phyloP scores from a whole-genome alignment of 2,797 vertebrate genomes.

The Lagorchestes hirsutus region DNA sequence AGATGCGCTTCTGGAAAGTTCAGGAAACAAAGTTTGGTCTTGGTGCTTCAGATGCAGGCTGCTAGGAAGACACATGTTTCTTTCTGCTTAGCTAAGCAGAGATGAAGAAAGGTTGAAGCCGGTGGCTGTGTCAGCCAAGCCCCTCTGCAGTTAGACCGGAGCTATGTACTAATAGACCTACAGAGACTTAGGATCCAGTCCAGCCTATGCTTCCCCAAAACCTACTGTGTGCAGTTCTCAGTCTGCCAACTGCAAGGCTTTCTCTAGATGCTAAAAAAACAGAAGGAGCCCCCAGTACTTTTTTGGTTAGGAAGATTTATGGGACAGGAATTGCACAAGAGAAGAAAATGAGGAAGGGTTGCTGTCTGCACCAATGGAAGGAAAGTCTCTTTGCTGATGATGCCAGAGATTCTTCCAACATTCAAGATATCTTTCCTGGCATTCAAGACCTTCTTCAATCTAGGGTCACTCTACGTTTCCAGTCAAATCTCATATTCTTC shows the following conservation, averaged over 20 bases:
- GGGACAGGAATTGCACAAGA: neutral
- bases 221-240: neutral
- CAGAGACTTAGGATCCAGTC: neutral
- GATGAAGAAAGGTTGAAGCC: neutral
- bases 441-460: neutral
- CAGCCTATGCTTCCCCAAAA: neutral
- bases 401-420: neutral
- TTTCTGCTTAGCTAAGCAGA: neutral
- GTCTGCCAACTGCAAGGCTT: neutral
- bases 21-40: neutral
- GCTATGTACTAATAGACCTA: neutral
- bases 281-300: neutral
- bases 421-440: neutral
- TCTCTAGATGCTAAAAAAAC: neutral
- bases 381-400: neutral
- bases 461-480: neutral
- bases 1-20: accelerated
- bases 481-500: neutral
- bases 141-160: neutral
- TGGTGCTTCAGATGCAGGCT: neutral
- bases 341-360: neutral
- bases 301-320: neutral
- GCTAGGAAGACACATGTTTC: neutral
- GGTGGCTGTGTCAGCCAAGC: neutral
- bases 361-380: neutral